Conservation (phyloP, 2,797 vertebrate genomes). For the Halcyon leucocephala region DNA sequence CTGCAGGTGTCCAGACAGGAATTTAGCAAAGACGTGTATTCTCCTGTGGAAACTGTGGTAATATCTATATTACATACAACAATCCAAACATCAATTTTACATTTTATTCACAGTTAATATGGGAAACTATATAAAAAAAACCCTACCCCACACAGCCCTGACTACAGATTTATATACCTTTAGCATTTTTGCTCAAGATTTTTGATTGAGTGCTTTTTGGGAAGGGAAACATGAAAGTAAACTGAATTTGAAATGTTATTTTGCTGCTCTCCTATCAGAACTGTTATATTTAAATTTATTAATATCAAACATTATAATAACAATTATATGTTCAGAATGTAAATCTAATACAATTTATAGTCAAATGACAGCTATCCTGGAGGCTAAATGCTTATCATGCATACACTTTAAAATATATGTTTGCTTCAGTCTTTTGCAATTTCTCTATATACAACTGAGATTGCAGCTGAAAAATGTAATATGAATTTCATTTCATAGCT, state of each 20-base stretch:
- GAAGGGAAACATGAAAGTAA: background rate
- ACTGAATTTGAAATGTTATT: background rate
- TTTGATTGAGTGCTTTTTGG: background rate
- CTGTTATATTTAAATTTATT: background rate
- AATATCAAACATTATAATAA: background rate
- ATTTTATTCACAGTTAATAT: background rate
- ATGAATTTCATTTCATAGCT: conserved; percentile 31
- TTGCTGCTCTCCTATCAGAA: background rate
- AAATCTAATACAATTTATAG: conserved; percentile 15
- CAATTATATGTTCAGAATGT: background rate
- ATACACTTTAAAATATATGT: background rate
- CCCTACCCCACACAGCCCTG: background rate
- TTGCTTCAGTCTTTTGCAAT: conserved; percentile 33
- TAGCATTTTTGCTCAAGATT: background rate
- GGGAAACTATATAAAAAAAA: background rate
- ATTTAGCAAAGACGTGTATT: background rate
- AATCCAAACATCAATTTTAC: background rate
- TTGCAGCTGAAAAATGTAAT: conserved; percentile 10
- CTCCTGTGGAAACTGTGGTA: background rate
- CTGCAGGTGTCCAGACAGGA: background rate
- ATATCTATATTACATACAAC: background rate
- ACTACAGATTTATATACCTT: background rate
- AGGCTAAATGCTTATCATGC: conserved; percentile 48
- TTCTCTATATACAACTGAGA: background rate
- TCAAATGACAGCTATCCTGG: background rate